Conservation (phyloP, 2,113 vertebrate genomes). For the Cynoglossus semilaevis region DNA sequence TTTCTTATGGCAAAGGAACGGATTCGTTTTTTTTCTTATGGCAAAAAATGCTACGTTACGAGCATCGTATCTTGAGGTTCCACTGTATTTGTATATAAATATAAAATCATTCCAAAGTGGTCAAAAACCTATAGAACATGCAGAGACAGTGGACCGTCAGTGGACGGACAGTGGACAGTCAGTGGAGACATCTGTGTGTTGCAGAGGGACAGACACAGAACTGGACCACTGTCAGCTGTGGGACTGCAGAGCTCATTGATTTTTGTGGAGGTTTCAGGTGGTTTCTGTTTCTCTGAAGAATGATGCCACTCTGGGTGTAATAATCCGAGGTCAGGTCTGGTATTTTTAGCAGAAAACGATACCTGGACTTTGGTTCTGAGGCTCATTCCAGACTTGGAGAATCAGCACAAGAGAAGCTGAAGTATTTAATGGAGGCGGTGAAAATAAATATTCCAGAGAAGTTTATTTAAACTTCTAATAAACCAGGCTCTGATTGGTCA, state of each 20-base stretch:
- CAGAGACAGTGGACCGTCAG: no score
- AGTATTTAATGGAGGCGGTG: neutral
- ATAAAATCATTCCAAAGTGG: no score
- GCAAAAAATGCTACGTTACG: no score
- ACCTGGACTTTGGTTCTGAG: conserved; percentile 4
- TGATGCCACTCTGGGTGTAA: neutral
- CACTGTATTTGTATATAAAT: no score
- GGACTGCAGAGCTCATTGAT: conserved; percentile 12
- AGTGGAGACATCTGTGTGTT: conserved; percentile 6
- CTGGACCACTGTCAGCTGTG: conserved; percentile 14
- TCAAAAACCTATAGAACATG: no score
- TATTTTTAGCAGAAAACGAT: conserved; percentile 30
- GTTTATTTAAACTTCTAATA: no score
- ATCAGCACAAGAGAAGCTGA: neutral
- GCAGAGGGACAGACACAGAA: neutral
- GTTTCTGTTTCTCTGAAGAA: conserved; percentile 24
- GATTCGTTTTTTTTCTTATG: no score
- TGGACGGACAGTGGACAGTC: no score
- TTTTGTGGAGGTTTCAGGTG: conserved; percentile 6
- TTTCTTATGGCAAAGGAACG: no score
- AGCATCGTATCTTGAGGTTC: no score
- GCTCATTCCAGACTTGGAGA: conserved; percentile 7
- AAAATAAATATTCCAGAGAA: neutral
- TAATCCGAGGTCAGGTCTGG: neutral
- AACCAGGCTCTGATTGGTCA: no score